phyloP scores from a whole-genome alignment of 1,140 invertebrate species.

The Drosophila parvula region DNA sequence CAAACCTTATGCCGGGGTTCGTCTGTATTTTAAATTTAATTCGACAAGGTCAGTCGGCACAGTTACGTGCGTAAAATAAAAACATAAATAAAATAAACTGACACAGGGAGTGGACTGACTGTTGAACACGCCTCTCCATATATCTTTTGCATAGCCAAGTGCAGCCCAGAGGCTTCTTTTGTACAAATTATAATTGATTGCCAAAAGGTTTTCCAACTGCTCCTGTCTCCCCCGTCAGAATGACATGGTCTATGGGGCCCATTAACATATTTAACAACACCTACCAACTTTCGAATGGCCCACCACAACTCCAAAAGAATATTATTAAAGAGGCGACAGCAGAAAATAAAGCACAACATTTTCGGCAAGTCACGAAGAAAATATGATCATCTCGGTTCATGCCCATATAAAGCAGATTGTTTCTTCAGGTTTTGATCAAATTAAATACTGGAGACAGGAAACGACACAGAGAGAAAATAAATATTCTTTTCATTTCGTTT shows the following conservation, averaged over 20 bases:
- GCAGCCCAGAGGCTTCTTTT: conserved; percentile 10
- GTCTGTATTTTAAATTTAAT: conserved; percentile 10
- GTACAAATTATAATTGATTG: neutral
- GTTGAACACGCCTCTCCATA: conserved; percentile 19
- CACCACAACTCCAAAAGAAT: conserved; percentile 10
- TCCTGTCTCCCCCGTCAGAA: neutral
- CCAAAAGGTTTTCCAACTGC: conserved; percentile 24
- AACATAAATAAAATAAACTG: conserved; percentile 21
- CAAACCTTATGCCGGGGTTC: neutral
- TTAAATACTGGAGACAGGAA: neutral
- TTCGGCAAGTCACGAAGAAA: conserved; percentile 5
- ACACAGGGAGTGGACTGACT: conserved; percentile 8
- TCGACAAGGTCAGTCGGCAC: conserved; percentile 35
- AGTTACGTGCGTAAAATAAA: conserved; percentile 47
- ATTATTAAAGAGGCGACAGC: conserved; percentile 1
- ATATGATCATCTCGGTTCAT: neutral
- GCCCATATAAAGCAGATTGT: neutral
- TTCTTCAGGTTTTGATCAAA: neutral
- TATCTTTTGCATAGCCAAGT: conserved; percentile 19
- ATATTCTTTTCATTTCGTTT: too few relatives aligned
- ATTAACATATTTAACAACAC: conserved; percentile 57
- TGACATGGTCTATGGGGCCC: conserved; percentile 18
- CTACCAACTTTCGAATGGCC: conserved; percentile 53
- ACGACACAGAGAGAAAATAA: neutral
- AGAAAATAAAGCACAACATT: neutral